Base-by-base conservation (phyloP, 1,140 invertebrate species). In the Drosophila sucinea region DNA sequence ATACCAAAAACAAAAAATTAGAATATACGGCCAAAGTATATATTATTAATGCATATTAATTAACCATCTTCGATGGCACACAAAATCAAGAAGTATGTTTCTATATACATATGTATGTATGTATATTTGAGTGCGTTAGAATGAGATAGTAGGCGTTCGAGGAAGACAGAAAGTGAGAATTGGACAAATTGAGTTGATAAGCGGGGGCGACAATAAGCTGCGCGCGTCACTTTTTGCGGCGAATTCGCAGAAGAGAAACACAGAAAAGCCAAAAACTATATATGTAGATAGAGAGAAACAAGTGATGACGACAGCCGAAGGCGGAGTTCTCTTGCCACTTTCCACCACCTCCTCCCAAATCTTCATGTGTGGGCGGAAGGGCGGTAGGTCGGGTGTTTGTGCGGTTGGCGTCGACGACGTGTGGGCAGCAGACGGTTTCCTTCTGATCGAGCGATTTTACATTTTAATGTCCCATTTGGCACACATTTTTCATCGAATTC, bases 401-500 rank as follows among this genome's bases (percentile, higher is more conserved):
- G 17, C 17, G 30, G 41, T 23, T 11, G 23, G 6, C 17, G 44
- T 25, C 32, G n/a, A 6, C 32, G 55, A 33, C 30, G 56, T 61
- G 60, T 61, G 40, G 60, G 60, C 60, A 61, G 60, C 60, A 44
- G 35, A 35, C 40, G 60, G 25, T 65, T 77, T 70, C 56, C 74
- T 41, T 55, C 54, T 40, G 65, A 77, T 77, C 74, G 74, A 8
- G 41, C 41, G 35, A 40, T 47, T 77, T 47, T 60, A 69, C 41
- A 75, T 57, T 79, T 79, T 73, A 70, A 86, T 82, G 57, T 85
- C 73, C 66, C 67, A 79, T 79, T 86, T 86, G 82, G 82, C 82
- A 86, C 82, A 86, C 83, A 87, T 86, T 86, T 82, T 85, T 44
- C 66, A 67, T 70, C 70, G 64, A 86, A 66, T 74, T 79, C 69